Evolutionary conservation across 35 echinoderm and acorn worm genomes (phyloP), one percentile per base, ranked within the genome.

Genomic region (Amphiura filiformis): DNA sequence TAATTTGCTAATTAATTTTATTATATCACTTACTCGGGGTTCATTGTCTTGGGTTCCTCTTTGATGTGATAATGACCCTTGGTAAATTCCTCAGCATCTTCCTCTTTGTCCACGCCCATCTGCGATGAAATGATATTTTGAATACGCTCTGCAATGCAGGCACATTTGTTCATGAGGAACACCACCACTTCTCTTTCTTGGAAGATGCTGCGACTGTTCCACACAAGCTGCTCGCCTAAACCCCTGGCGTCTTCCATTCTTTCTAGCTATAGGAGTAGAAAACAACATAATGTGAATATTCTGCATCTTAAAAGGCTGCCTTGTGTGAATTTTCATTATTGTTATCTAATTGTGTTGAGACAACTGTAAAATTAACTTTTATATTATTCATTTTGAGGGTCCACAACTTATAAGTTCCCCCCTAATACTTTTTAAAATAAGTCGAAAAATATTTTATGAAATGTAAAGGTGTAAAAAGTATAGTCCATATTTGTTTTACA

Each of bases 141-240:
- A 34, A 93, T 88, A 39, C 86, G 86, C 13, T 91, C 87, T 39
- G 92, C 80, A 28, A 91, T 98, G 23, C 79, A 87, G 47, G 56
- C 34, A 75, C 96, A 98, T 15, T 89, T 65, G 47, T 85, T 82
- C 83, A 98, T 81, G 78, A 98, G 80, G n/a, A 92, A 79, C 23
- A 41, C 77, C 30, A 98, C 83, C 26, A 94, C 77, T 37, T 80
- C 38, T 12, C 93, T 44, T 56, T 92, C 90, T 41, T 91, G 38
- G 57, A 98, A 94, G 23, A 94, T 38, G 5, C 87, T 89, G 31
- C 91, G 57, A 82, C 86, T 83, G 42, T 98, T 94, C 78, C 90
- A 91, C 9, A 98, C 80, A 12, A 98, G 77, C n/a, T 65, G 38
- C 37, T 82, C 31, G 15, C 79, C 78, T 13, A 98, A 49, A 0